phyloP scores from a whole-genome alignment of 1,140 invertebrate genomes.

The Bacillus rossius region DNA sequence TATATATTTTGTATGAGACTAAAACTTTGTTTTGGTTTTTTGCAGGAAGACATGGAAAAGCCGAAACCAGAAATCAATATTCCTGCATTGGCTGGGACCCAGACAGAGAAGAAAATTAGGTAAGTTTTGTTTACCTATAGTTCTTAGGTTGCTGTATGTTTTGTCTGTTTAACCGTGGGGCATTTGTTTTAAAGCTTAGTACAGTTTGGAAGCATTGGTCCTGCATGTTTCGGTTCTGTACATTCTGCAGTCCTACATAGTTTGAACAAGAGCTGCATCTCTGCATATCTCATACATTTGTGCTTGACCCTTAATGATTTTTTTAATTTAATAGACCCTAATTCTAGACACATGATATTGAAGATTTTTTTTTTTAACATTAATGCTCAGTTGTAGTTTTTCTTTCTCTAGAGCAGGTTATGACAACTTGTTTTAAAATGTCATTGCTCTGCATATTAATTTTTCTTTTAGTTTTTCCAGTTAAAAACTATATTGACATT shows the following conservation, averaged over 20 bases:
- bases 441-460: no score
- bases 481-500: no score
- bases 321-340: background rate
- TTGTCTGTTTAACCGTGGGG: background rate
- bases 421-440: no score
- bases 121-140: constrained; percentile 16
- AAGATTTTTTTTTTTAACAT: no score
- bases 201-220: background rate
- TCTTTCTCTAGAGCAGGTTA: no score
- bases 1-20: no score
- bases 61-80: constrained; percentile 68
- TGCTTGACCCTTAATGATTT: background rate
- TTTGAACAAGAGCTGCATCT: no score
- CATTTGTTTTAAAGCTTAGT: background rate
- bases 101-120: constrained; percentile 57
- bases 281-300: no score
- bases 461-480: no score
- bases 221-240: no score
- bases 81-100: constrained; percentile 64
- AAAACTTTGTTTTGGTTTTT: constrained; percentile 26
- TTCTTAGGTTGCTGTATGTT: background rate
- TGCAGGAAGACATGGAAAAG: constrained; percentile 64
- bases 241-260: no score
- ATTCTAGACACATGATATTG: background rate
- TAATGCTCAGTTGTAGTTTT: no score